These are phyloP conservation scores for Alosa sapidissima DNA, from an alignment of 2,797 vertebrate genomes.

Conservation along the genomic window DNA sequence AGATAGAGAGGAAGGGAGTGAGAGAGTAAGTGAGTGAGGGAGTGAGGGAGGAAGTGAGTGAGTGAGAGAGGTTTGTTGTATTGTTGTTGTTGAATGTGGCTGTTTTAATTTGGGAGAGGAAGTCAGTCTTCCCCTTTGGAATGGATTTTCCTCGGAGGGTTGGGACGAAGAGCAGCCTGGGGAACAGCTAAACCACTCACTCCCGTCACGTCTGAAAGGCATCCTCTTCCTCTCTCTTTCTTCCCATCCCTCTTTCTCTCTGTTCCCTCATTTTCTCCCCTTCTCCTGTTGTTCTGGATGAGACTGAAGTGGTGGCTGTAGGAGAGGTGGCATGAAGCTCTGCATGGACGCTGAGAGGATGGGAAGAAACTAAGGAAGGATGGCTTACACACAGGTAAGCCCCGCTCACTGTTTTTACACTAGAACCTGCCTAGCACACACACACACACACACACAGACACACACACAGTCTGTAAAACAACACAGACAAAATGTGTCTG, in stretches of 20 bases:
- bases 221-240: not conserved
- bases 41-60: slow-evolving; percentile 14
- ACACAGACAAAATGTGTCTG: not conserved
- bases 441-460: slow-evolving; percentile 12
- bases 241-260: not conserved
- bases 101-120: slow-evolving; percentile 35
- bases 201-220: slow-evolving; percentile 26
- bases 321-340: slow-evolving; percentile 56
- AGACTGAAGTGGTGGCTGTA: slow-evolving; percentile 20
- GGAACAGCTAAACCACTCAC: slow-evolving; percentile 22
- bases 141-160: slow-evolving; percentile 31
- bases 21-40: slow-evolving; percentile 1
- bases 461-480: not conserved
- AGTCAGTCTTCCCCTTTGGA: slow-evolving; percentile 37
- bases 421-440: not conserved
- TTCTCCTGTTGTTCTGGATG: slow-evolving; percentile 21
- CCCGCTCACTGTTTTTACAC: slow-evolving; percentile 41
- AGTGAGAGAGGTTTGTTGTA: slow-evolving; percentile 37
- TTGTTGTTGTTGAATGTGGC: slow-evolving; percentile 10
- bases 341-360: slow-evolving; percentile 48
- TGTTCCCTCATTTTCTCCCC: not conserved
- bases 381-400: slow-evolving; percentile 81
- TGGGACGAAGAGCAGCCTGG: slow-evolving; percentile 25
- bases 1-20: slow-evolving; percentile 34
- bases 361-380: slow-evolving; percentile 66